phyloP scores from a whole-genome alignment of 2,113 vertebrate genomes.

The Eptesicus fuscus region DNA sequence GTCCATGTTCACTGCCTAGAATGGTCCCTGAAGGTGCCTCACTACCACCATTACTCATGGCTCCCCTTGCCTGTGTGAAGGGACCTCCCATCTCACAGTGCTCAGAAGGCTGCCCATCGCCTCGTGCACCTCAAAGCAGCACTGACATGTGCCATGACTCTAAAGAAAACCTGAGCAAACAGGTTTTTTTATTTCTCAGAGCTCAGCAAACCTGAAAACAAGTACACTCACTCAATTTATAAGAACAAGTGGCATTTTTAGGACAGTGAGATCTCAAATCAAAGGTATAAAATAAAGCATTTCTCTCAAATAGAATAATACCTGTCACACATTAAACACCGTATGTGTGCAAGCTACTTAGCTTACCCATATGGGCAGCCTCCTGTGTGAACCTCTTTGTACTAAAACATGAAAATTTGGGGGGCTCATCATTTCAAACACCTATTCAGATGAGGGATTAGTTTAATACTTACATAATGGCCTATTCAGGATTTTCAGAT shows the following conservation, averaged over 20 bases:
- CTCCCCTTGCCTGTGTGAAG: background rate
- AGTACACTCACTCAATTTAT: background rate
- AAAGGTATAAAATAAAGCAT: background rate
- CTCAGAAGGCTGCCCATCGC: background rate
- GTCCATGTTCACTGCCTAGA: background rate
- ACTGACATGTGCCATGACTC: background rate
- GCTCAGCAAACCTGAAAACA: background rate
- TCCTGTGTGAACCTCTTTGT: background rate
- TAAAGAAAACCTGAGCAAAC: background rate
- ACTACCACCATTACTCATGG: background rate
- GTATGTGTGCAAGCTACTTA: background rate
- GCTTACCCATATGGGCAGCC: background rate
- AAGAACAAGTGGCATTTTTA: constrained; percentile 15
- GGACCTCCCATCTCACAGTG: background rate
- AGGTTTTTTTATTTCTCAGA: background rate
- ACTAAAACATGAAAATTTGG: background rate
- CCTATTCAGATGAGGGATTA: background rate
- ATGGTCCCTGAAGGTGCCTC: background rate
- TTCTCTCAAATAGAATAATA: constrained; percentile 8
- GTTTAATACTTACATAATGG: background rate
- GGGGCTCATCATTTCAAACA: background rate
- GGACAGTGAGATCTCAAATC: background rate
- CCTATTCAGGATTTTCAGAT: background rate
- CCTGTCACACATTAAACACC: background rate
- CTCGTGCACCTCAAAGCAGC: background rate